Percentiles rank a stretch among this genome's conserved stretches.
phyloP scores from a whole-genome alignment of 1,140 invertebrate species.

The Zaprionus kolodkinae region DNA sequence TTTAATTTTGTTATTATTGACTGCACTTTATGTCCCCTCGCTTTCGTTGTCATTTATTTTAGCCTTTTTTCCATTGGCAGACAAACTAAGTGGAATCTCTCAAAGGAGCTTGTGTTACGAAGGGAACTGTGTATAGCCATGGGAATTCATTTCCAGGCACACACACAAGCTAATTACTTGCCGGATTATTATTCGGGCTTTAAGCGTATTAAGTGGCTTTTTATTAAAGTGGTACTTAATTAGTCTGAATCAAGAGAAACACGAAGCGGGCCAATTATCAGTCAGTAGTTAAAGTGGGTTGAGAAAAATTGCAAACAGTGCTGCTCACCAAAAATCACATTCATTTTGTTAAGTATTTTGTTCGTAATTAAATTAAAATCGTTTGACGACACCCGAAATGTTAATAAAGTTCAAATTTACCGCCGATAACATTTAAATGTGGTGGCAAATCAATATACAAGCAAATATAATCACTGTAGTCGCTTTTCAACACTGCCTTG shows the following conservation, averaged over 20 bases:
- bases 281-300: background rate
- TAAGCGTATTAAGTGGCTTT: slow-evolving; percentile 8
- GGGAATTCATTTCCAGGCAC: slow-evolving; percentile 1
- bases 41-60: too few relatives aligned
- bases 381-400: background rate
- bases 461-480: too few relatives aligned
- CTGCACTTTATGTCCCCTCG: too few relatives aligned
- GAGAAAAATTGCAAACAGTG: background rate
- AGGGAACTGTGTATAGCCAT: background rate
- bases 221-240: slow-evolving; percentile 12
- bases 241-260: background rate
- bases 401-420: background rate
- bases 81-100: slow-evolving; percentile 15
- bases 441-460: background rate
- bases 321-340: too few relatives aligned
- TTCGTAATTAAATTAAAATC: too few relatives aligned
- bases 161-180: slow-evolving; percentile 9
- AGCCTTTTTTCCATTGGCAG: too few relatives aligned
- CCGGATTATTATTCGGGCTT: slow-evolving; percentile 3
- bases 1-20: too few relatives aligned
- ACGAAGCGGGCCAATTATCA: background rate
- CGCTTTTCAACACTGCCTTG: background rate
- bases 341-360: too few relatives aligned
- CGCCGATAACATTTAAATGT: background rate
- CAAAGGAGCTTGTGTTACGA: background rate